Conservation (phyloP, 1,140 invertebrate genomes). For the Leptinotarsa lineolata region DNA sequence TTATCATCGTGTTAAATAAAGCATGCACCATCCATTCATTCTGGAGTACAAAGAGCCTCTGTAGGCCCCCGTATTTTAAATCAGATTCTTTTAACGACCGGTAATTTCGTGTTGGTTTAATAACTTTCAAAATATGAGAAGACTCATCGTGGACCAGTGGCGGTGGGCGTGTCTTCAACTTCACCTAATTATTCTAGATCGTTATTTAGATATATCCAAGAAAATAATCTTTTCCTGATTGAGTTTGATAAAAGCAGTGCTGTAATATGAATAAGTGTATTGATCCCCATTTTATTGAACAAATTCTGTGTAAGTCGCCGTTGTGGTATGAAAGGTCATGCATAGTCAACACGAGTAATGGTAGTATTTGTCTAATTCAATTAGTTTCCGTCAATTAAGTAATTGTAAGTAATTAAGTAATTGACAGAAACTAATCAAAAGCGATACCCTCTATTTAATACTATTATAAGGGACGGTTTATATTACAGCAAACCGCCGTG, state of each 20-base stretch:
- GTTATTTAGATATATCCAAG: constrained; percentile 8
- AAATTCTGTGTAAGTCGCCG: not conserved
- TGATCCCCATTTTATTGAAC: not conserved
- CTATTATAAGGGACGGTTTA: too few relatives aligned
- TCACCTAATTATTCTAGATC: constrained; percentile 6
- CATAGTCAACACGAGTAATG: too few relatives aligned
- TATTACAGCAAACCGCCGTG: too few relatives aligned
- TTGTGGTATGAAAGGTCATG: too few relatives aligned
- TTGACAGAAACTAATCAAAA: too few relatives aligned
- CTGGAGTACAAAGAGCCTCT: too few relatives aligned
- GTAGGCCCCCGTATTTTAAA: not conserved
- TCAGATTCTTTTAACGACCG: not conserved
- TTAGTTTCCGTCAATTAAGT: too few relatives aligned
- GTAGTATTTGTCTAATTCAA: too few relatives aligned
- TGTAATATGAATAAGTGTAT: not conserved
- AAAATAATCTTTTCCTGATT: not conserved
- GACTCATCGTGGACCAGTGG: constrained; percentile 1
- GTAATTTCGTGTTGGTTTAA: not conserved
- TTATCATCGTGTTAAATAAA: too few relatives aligned
- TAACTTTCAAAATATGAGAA: not conserved
- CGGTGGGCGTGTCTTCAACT: not conserved
- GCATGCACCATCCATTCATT: too few relatives aligned
- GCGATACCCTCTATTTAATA: too few relatives aligned
- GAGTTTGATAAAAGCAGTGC: not conserved
- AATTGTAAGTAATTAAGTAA: too few relatives aligned